Evolutionary conservation across 2,113 vertebrate genomes (phyloP).

Genomic region (Hemichromis elongatus): DNA sequence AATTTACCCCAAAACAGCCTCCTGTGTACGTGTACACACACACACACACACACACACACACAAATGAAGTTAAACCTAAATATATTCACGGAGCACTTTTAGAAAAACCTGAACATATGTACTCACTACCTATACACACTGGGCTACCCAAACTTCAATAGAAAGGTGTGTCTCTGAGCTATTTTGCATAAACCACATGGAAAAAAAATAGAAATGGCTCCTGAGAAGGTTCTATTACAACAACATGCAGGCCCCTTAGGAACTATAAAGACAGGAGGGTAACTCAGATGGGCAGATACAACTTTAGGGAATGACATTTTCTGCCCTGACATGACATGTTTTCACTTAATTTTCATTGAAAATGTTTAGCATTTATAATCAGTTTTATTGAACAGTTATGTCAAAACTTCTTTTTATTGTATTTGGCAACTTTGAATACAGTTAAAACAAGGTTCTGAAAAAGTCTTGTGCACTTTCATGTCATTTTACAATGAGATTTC

Average conservation of each 20-base stretch:
- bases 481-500: background rate
- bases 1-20: conserved; percentile 31
- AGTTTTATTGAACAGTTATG: background rate
- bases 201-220: conserved; percentile 11
- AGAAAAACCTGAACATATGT: background rate
- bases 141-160: conserved; percentile 10
- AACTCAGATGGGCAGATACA: background rate
- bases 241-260: background rate
- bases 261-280: background rate
- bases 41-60: background rate
- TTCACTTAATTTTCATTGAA: background rate
- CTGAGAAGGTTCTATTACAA: background rate
- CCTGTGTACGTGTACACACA: background rate
- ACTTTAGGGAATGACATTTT: background rate
- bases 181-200: conserved; percentile 52
- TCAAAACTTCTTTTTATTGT: background rate
- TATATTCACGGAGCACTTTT: background rate
- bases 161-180: conserved; percentile 38
- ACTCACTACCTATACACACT: background rate
- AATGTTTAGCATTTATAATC: background rate
- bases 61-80: background rate
- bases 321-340: background rate
- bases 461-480: background rate
- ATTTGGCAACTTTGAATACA: background rate
- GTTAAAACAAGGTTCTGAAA: background rate